phyloP scores from a whole-genome alignment of 2,888 invertebrate genomes.

The Agrenia bidenticulata region DNA sequence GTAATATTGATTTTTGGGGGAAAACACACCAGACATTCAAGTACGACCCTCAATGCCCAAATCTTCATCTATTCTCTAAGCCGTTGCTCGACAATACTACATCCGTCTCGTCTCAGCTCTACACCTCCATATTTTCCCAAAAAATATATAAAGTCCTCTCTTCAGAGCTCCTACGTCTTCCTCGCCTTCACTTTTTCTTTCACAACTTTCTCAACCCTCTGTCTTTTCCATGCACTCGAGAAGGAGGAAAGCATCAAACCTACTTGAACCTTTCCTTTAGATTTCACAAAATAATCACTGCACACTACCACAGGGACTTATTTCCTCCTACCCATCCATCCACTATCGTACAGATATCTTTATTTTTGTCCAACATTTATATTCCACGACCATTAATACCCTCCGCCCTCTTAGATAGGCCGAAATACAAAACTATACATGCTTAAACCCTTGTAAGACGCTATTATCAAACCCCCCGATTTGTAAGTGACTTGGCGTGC shows the following conservation, averaged over 20 bases:
- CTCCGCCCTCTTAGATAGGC: too few species aligned
- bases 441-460: too few species aligned
- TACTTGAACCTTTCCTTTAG: not conserved
- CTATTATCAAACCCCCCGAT: too few species aligned
- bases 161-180: not conserved
- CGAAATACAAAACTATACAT: too few species aligned
- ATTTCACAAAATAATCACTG: constrained; percentile 25
- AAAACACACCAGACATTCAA: constrained; percentile 15
- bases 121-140: constrained; percentile 7
- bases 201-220: constrained; percentile 13
- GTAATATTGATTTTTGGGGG: constrained; percentile 35
- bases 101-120: not conserved
- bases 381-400: too few species aligned
- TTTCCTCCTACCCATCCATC: constrained; percentile 16
- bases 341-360: not conserved
- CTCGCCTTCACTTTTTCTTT: not conserved
- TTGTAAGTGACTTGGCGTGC: too few species aligned
- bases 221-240: constrained; percentile 6
- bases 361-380: too few species aligned
- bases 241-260: too few species aligned
- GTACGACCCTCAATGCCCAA: constrained; percentile 27
- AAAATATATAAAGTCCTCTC: not conserved
- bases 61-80: constrained; percentile 35
- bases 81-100: constrained; percentile 27
- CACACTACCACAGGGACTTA: constrained; percentile 4